A percentile compares a stretch with the other conserved stretches of the same genome.
phyloP scores from a whole-genome alignment of 2,888 invertebrate species.

The Celastrina argiolus region DNA sequence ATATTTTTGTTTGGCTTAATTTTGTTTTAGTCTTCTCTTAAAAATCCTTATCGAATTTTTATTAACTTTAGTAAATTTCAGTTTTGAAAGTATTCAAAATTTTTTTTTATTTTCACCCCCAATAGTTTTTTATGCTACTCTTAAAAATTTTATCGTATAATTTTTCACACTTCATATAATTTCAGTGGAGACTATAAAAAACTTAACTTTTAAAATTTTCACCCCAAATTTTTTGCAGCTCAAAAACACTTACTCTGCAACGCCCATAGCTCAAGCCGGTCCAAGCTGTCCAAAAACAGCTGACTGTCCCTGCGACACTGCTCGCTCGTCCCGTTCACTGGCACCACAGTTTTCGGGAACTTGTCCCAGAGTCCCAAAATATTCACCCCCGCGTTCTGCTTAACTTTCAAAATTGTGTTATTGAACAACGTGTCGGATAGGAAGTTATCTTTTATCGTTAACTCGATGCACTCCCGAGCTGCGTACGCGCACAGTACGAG shows the following conservation, averaged over 20 bases:
- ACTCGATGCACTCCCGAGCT: slow-evolving; percentile 64
- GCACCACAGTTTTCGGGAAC: slow-evolving; percentile 67
- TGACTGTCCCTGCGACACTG: slow-evolving; percentile 66
- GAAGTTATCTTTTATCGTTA: slow-evolving; percentile 55
- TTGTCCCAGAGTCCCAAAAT: slow-evolving; percentile 59
- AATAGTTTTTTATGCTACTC: too few species aligned
- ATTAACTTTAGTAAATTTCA: too few species aligned
- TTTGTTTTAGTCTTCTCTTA: too few species aligned
- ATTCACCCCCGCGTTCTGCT: slow-evolving; percentile 49
- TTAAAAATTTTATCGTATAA: too few species aligned
- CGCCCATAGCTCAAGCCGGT: slow-evolving; percentile 70
- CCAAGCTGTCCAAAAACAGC: slow-evolving; percentile 56
- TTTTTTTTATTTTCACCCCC: too few species aligned
- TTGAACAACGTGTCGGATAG: slow-evolving; percentile 55
- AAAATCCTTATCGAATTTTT: too few species aligned
- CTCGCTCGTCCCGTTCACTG: slow-evolving; percentile 64
- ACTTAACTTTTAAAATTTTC: too few species aligned
- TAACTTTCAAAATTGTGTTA: slow-evolving; percentile 53
- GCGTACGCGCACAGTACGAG: slow-evolving; percentile 41
- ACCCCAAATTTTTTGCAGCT: too few species aligned
- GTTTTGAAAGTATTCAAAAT: too few species aligned
- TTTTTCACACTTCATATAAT: too few species aligned
- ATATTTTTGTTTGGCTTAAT: too few species aligned
- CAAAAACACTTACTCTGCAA: slow-evolving; percentile 68
- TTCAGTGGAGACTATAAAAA: too few species aligned